Base-by-base conservation (phyloP, 1,140 invertebrate species). In the Helicoverpa armigera region DNA sequence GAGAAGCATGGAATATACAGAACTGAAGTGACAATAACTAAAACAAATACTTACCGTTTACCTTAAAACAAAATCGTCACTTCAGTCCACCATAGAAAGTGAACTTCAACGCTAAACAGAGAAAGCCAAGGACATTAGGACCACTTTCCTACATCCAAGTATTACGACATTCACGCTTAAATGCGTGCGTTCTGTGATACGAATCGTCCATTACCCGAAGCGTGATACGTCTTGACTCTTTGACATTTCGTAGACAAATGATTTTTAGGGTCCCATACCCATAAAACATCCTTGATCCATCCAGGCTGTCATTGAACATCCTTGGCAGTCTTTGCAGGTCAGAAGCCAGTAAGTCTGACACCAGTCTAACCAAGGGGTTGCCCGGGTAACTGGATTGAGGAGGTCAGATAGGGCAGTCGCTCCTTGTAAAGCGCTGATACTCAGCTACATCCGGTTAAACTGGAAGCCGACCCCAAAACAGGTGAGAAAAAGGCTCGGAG, bases 141-240 rank as follows among this genome's bases (percentile, higher is more conserved):
- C 29, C 73, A 75, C 73, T 75, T 75, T 75, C 73, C 29, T 43
- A 69, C 65, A 29, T 11, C 23, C 4, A 35, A 58, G 54, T 60
- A 74, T 74, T 73, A 56, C 69, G 23, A 73, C 69, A 73, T 73
- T 35, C 18, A 69, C 43, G 65, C 65, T 23, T 69, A 69, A 69
- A 69, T 69, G 65, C 65, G 43, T 69, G 65, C 10, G 43, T 69
- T 69, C 18, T 16, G 16, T 50, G 65, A 69, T 69, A 69, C 43
- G 18, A 50, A 69, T 69, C 65, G 43, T 43, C 35, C 35, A 69
- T 69, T 67, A 43, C 7, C 50, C 9, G 10, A 16, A 67, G 65
- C 16, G 16, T 50, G 35, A 69, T 69, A 18, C 18, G 43, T 69
- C n/a, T 23, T 51, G 35, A 11, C 43, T 69, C n/a, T 50, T 69